Conservation (phyloP, 2,888 invertebrate genomes). For the Erynnis tages region DNA sequence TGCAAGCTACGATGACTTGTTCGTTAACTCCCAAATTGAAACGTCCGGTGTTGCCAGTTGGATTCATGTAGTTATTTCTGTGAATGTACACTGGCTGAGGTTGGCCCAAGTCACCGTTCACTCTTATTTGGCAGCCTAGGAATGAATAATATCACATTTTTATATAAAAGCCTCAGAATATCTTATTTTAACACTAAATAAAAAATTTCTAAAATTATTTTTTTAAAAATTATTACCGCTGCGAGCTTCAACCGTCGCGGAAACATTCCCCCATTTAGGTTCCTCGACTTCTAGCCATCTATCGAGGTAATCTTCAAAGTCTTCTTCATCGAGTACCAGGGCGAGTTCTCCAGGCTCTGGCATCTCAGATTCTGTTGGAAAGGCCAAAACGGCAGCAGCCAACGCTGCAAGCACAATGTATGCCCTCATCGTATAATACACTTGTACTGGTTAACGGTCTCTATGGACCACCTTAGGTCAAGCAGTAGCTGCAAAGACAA, state of each 20-base stretch:
- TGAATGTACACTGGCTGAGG: constrained; percentile 83
- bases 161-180: no score
- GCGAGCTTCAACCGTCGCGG: constrained; percentile 35
- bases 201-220: not conserved
- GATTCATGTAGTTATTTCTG: constrained; percentile 47
- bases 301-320: constrained; percentile 73
- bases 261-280: constrained; percentile 44
- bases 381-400: constrained; percentile 39
- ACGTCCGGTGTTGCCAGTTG: constrained; percentile 56
- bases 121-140: constrained; percentile 67
- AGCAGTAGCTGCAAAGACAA: no score
- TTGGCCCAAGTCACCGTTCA: constrained; percentile 74
- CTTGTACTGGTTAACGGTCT: no score
- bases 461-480: no score
- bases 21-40: constrained; percentile 55
- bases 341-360: constrained; percentile 64
- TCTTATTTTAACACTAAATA: not conserved
- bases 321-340: constrained; percentile 62
- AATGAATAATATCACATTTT: not conserved
- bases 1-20: constrained; percentile 57
- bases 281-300: constrained; percentile 60
- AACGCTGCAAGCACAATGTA: constrained; percentile 32
- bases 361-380: constrained; percentile 42
- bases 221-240: constrained; percentile 46
- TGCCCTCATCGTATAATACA: not conserved